These are phyloP conservation scores for Lapara coniferarum DNA, from an alignment of 2,888 invertebrate genomes.

Conservation along the genomic window DNA sequence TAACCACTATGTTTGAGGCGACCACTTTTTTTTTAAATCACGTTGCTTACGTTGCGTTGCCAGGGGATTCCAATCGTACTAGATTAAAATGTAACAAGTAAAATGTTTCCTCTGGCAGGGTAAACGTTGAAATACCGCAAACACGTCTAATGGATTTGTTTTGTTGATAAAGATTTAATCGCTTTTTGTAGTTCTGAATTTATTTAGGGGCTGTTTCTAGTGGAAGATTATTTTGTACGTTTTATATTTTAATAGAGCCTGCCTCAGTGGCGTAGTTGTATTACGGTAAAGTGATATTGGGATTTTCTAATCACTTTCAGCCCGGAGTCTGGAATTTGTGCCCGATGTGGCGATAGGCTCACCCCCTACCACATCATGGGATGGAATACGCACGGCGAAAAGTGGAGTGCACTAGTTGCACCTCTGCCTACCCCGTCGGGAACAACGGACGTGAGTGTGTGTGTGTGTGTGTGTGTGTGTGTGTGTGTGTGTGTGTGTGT, in stretches of 20 bases:
- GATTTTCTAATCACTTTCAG: too few relatives aligned
- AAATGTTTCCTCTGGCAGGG: constrained; percentile 1
- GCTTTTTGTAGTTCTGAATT: not conserved
- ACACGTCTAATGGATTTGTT: constrained; percentile 15
- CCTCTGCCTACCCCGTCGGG: too few relatives aligned
- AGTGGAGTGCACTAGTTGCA: too few relatives aligned
- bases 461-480: too few relatives aligned
- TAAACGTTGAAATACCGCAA: constrained; percentile 9
- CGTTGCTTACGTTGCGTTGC: not conserved
- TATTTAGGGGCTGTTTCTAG: not conserved
- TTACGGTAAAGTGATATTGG: too few relatives aligned
- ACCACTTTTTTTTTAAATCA: constrained; percentile 15
- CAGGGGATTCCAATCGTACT: constrained; percentile 2
- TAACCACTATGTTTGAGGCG: not conserved
- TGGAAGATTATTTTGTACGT: not conserved
- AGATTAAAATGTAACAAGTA: constrained; percentile 10
- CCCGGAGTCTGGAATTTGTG: too few relatives aligned
- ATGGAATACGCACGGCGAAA: too few relatives aligned
- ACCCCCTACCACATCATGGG: too few relatives aligned
- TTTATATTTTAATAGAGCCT: not conserved
- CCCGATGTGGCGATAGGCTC: too few relatives aligned
- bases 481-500: too few relatives aligned
- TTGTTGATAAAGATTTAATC: not conserved
- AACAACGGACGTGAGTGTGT: too few relatives aligned
- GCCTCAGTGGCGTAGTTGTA: too few relatives aligned